Evolutionary conservation across 1,140 invertebrate species (phyloP).

Genomic region (Drosophila busckii): DNA sequence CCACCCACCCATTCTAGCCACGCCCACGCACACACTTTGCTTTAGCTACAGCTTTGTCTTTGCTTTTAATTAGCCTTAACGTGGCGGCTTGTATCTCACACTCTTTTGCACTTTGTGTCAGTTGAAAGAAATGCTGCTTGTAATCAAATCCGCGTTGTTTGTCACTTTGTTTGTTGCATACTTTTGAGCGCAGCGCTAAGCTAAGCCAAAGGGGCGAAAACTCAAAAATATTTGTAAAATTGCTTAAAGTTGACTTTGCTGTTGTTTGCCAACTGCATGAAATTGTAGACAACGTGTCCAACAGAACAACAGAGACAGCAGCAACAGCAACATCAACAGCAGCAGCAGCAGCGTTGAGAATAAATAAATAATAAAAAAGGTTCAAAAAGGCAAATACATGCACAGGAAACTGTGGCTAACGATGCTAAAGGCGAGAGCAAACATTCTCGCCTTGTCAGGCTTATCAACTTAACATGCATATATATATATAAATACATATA

Average conservation of each 20-base stretch:
- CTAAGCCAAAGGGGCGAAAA: slow-evolving; percentile 34
- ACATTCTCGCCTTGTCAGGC: too few species aligned
- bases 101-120: slow-evolving; percentile 10
- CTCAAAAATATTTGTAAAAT: slow-evolving; percentile 71
- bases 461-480: slow-evolving; percentile 43
- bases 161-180: slow-evolving; percentile 52
- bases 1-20: neutral
- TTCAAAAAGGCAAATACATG: slow-evolving; percentile 61
- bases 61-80: slow-evolving; percentile 67
- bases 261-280: slow-evolving; percentile 38
- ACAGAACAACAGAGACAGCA: neutral
- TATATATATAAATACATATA: slow-evolving; percentile 7
- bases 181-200: slow-evolving; percentile 39
- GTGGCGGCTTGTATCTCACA: slow-evolving; percentile 13
- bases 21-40: neutral
- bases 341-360: neutral
- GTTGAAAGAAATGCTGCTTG: slow-evolving; percentile 22
- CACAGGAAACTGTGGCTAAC: slow-evolving; percentile 75
- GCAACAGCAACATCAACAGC: slow-evolving; percentile 1
- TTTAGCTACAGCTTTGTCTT: slow-evolving; percentile 62
- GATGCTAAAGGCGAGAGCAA: slow-evolving; percentile 30
- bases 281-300: slow-evolving; percentile 52
- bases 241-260: slow-evolving; percentile 42
- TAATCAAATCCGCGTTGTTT: slow-evolving; percentile 70
- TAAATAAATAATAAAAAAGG: slow-evolving; percentile 36